phyloP scores from a whole-genome alignment of 1,140 invertebrate species.

The Aphidius gifuensis region DNA sequence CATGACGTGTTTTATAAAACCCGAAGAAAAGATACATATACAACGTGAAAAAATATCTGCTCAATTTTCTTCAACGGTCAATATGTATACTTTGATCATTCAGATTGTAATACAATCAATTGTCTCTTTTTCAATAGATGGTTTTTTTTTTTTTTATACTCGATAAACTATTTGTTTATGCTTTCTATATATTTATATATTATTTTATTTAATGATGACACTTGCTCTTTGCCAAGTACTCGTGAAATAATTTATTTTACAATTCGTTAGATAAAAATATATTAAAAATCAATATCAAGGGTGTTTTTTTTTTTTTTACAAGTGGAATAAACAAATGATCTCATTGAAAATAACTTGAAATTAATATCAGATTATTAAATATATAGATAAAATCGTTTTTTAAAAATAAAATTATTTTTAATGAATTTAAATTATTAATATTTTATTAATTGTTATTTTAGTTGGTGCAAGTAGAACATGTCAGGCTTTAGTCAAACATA shows the following conservation, averaged over 20 bases:
- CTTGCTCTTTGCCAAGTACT: background rate
- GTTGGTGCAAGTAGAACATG: too few species aligned
- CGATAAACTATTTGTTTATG: background rate
- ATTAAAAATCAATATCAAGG: slow-evolving; percentile 18
- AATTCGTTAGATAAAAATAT: too few species aligned
- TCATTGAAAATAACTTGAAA: too few species aligned
- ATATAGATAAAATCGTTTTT: too few species aligned
- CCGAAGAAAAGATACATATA: slow-evolving; percentile 2
- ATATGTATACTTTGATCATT: slow-evolving; percentile 6
- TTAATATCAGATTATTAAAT: too few species aligned
- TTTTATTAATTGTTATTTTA: too few species aligned
- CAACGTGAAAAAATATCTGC: background rate
- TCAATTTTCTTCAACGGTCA: slow-evolving; percentile 15
- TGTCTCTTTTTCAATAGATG: background rate
- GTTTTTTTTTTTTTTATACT: too few species aligned
- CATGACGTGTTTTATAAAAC: slow-evolving; percentile 15
- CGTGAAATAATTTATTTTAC: slow-evolving; percentile 5
- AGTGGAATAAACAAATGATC: too few species aligned
- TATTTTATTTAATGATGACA: background rate
- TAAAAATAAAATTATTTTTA: too few species aligned
- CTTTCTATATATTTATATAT: background rate
- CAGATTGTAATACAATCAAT: background rate
- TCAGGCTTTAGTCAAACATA: too few species aligned
- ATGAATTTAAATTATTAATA: too few species aligned
- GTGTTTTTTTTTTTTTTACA: slow-evolving; percentile 1